A percentile compares a stretch with the other conserved stretches of the same genome.
phyloP scores from a whole-genome alignment of 2,113 vertebrate species.

The Urocolius indicus region DNA sequence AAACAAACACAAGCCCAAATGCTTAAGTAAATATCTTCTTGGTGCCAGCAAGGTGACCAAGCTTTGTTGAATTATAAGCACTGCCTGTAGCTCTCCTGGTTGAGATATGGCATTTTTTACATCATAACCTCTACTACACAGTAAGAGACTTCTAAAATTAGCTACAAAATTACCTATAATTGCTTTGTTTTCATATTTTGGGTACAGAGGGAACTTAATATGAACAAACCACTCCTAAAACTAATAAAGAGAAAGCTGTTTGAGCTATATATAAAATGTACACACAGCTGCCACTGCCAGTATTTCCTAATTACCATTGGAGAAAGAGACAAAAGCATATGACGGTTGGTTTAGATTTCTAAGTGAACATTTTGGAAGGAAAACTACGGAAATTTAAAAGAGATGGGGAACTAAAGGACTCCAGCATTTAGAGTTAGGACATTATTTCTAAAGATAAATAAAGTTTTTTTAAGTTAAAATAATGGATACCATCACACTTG shows the following conservation, averaged over 20 bases:
- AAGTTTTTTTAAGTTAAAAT: neutral
- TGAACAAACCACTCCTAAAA: neutral
- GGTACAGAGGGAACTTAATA: neutral
- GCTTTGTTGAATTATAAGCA: neutral
- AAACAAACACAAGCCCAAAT: neutral
- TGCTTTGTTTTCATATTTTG: neutral
- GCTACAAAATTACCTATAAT: neutral
- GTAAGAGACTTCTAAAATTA: neutral
- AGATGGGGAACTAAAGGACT: neutral
- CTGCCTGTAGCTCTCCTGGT: neutral
- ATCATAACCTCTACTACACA: neutral
- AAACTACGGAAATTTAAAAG: neutral
- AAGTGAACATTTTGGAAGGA: neutral
- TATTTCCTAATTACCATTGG: neutral
- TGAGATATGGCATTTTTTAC: neutral
- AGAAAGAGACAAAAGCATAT: neutral
- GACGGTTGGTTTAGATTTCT: neutral
- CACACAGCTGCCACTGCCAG: neutral
- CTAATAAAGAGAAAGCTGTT: neutral
- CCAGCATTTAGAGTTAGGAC: neutral
- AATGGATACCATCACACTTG: neutral
- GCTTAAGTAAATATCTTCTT: neutral
- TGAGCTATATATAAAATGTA: neutral
- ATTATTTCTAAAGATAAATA: neutral
- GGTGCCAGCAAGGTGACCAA: neutral